These are phyloP conservation scores for Forbesichthys papilliferus DNA, from an alignment of 2,113 vertebrate species.

Conservation along the genomic window DNA sequence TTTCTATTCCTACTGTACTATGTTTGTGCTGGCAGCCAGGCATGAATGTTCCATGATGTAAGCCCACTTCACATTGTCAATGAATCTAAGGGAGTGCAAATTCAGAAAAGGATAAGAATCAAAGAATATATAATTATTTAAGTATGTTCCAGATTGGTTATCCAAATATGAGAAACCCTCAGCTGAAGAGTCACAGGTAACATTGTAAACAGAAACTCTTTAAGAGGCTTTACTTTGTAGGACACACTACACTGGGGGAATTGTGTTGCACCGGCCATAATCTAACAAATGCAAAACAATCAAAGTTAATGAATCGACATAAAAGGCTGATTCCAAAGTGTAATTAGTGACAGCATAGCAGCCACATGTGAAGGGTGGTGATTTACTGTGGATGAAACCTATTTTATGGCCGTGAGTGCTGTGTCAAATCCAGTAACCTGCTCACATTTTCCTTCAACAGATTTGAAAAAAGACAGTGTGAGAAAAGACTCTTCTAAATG, in stretches of 20 bases:
- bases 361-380: constrained; percentile 22
- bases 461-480: constrained; percentile 17
- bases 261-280: not conserved
- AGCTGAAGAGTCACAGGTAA: not conserved
- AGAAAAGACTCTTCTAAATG: constrained; percentile 1
- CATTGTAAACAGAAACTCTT: constrained; percentile 28
- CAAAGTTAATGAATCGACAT: not conserved
- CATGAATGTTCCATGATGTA: constrained; percentile 66
- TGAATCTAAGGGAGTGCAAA: constrained; percentile 41
- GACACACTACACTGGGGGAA: constrained; percentile 1
- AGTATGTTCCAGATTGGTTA: not conserved
- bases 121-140: constrained; percentile 4
- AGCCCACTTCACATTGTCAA: constrained; percentile 28
- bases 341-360: constrained; percentile 9
- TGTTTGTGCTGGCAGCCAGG: constrained; percentile 34
- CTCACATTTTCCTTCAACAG: constrained; percentile 66
- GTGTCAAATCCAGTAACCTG: constrained; percentile 25
- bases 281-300: constrained; percentile 1
- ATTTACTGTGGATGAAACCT: constrained; percentile 40
- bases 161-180: no score
- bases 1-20: constrained; percentile 15
- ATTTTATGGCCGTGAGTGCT: constrained; percentile 59
- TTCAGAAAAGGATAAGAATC: not conserved
- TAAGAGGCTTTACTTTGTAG: not conserved
- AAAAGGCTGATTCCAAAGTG: constrained; percentile 21